Percentiles rank a stretch among this genome's conserved stretches.
phyloP scores from a whole-genome alignment of 2,888 invertebrate species.

The Drosophila antonietae region DNA sequence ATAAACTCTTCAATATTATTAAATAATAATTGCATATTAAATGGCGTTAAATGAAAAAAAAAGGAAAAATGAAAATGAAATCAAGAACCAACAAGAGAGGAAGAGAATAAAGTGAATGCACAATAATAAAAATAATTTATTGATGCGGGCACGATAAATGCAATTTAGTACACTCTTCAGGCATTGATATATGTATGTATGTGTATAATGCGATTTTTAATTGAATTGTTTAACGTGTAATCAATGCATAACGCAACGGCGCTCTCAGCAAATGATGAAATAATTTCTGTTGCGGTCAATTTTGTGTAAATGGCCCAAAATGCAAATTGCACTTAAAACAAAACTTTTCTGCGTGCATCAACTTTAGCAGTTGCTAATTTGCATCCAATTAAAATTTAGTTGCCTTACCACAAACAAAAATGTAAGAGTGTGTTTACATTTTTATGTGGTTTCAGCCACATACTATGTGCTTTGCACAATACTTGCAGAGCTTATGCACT shows the following conservation, averaged over 20 bases:
- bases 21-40: constrained; percentile 67
- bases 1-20: constrained; percentile 42
- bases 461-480: constrained; percentile 11
- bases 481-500: constrained; percentile 1
- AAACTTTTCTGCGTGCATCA: constrained; percentile 5
- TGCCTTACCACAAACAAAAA: constrained; percentile 5
- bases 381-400: constrained; percentile 67
- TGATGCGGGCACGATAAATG: constrained; percentile 54
- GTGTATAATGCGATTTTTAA: constrained; percentile 31
- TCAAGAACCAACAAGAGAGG: constrained; percentile 7
- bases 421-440: too few relatives aligned
- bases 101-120: not conserved
- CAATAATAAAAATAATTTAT: constrained; percentile 41
- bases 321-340: constrained; percentile 21
- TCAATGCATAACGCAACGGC: constrained; percentile 45
- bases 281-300: constrained; percentile 60
- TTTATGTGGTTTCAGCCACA: constrained; percentile 19
- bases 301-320: constrained; percentile 40
- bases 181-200: constrained; percentile 15
- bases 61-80: constrained; percentile 8
- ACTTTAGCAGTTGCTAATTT: constrained; percentile 40
- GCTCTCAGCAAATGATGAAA: constrained; percentile 31
- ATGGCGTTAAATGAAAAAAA: constrained; percentile 26
- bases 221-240: constrained; percentile 61
- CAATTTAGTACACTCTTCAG: constrained; percentile 31